Evolutionary conservation across 2,113 vertebrate genomes (phyloP).

Genomic region (Seriola rivoliana): DNA sequence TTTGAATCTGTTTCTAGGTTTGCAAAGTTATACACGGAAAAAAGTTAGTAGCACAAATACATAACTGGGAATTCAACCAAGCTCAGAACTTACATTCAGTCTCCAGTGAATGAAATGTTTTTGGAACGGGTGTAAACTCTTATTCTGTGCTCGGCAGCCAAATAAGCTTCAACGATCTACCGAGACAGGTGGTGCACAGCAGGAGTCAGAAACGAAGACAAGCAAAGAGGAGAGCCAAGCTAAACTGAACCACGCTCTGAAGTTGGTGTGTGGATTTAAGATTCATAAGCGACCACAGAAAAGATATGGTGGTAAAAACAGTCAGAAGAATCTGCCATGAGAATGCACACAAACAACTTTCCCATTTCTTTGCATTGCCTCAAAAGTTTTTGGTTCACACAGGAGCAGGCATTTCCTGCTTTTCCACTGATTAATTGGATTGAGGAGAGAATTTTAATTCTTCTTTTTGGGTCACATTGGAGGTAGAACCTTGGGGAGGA

Average conservation of each 20-base stretch:
- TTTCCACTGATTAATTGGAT: slow-evolving; percentile 37
- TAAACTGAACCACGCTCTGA: neutral
- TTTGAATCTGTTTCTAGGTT: neutral
- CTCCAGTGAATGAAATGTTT: neutral
- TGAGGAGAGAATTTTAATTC: neutral
- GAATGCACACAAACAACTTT: neutral
- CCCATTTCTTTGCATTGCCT: neutral
- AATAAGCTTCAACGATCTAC: slow-evolving; percentile 17
- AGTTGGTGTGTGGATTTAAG: slow-evolving; percentile 7
- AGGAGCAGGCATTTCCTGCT: neutral
- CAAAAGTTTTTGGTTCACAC: neutral
- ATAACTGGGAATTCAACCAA: slow-evolving; percentile 23
- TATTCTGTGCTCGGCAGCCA: slow-evolving; percentile 23
- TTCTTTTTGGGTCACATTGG: slow-evolving; percentile 39
- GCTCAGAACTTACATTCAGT: slow-evolving; percentile 2
- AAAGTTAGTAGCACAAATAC: neutral
- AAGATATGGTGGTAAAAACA: neutral
- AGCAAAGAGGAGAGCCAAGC: slow-evolving; percentile 18
- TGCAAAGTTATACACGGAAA: slow-evolving; percentile 7
- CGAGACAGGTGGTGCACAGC: slow-evolving; percentile 56
- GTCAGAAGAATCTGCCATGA: neutral
- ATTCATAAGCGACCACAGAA: slow-evolving; percentile 8
- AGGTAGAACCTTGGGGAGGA: slow-evolving; percentile 22
- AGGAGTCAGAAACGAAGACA: slow-evolving; percentile 31
- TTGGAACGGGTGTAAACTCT: neutral